phyloP scores from a whole-genome alignment of 2,888 invertebrate genomes.

The Thymelicus acteon region DNA sequence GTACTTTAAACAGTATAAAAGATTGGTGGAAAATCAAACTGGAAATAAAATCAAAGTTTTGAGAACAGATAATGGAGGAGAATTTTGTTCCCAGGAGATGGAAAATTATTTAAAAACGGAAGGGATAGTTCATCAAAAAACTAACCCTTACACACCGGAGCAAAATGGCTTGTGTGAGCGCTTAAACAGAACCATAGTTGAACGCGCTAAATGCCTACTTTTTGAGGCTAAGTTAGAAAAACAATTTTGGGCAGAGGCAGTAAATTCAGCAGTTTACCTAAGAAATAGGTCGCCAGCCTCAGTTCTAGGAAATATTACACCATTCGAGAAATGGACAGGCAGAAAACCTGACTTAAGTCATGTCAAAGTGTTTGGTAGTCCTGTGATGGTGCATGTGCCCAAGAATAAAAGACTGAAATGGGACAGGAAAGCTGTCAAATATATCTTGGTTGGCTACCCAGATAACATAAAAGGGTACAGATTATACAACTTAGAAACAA shows the following conservation, averaged over 20 bases:
- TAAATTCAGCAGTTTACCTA: slow-evolving; percentile 5
- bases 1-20: slow-evolving; percentile 35
- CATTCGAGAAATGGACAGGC: slow-evolving; percentile 35
- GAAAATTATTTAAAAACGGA: slow-evolving; percentile 29
- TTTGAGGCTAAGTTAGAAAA: not conserved
- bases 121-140: slow-evolving; percentile 41
- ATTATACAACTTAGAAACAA: slow-evolving; percentile 42
- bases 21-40: slow-evolving; percentile 36
- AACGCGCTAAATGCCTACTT: not conserved
- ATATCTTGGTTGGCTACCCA: slow-evolving; percentile 45
- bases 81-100: slow-evolving; percentile 38
- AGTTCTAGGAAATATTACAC: not conserved
- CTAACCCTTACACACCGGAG: slow-evolving; percentile 15
- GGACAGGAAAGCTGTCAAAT: slow-evolving; percentile 44
- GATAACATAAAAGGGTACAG: slow-evolving; percentile 42
- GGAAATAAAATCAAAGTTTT: slow-evolving; percentile 32
- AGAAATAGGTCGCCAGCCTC: not conserved
- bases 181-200: slow-evolving; percentile 8
- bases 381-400: slow-evolving; percentile 42
- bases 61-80: slow-evolving; percentile 40
- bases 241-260: slow-evolving; percentile 17
- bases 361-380: slow-evolving; percentile 28
- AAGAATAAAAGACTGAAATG: slow-evolving; percentile 45
- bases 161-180: slow-evolving; percentile 15
- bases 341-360: slow-evolving; percentile 42